Base-by-base conservation (phyloP, 1,140 invertebrate genomes). In the Eueides isabella region DNA sequence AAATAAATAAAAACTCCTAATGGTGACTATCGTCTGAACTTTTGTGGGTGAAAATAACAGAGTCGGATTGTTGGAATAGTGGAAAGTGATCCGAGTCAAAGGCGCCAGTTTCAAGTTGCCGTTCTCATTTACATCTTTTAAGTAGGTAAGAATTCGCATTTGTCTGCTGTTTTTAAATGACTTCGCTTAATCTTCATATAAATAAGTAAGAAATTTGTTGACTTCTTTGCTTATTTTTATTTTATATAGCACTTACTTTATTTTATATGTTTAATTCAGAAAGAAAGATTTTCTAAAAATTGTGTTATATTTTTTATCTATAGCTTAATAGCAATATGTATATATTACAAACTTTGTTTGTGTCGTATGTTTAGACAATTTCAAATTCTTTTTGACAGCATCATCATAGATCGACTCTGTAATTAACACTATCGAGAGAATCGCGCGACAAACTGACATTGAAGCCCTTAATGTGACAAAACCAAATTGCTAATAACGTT, bases 51-150 rank as follows among this genome's bases (percentile, higher is more conserved):
- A 82, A 84, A 80, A 80, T 83, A 84, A 82, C 82, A 85, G 83
- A 82, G 83, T 82, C 84, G 85, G 89, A 92, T 89, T 90, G 83
- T 84, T 77, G 74, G 81, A 79, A 75, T 78, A 82, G 86, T 83
- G 81, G 78, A 85, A 85, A 90, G 80, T 84, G 84, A 83, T 74
- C 66, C 75, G 70, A 80, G 78, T 71, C 76, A 78, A 75, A 79
- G 79, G 79, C 85, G 74, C 71, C 79, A 81, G 79, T 79, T 79
- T 79, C 73, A 75, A 79, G 78, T 78, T 80, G 68, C 77, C 71
- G 82, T 68, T 80, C 81, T 87, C 85, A 88, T 88, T 89, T 87
- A 79, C 85, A 89, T 86, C 85, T 86, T 82, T 84, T 83, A 86
- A 85, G 81, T 77, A 88, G 87, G 90, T 92, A 78, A 89, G 89